Conservation (phyloP, 2,113 vertebrate genomes). For the Anser cygnoides region DNA sequence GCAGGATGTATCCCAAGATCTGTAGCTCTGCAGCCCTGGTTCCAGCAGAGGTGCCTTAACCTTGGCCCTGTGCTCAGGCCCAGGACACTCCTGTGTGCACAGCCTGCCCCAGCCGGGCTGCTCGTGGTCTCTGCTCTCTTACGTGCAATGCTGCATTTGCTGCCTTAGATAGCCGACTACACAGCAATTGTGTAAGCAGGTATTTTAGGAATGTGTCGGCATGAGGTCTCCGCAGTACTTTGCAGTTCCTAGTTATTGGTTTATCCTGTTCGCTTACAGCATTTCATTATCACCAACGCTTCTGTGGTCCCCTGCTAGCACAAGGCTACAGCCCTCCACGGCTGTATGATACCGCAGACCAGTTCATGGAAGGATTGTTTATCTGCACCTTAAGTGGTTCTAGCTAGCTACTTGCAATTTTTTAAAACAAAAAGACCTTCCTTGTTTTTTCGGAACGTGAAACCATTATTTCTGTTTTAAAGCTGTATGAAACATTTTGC, state of each 20-base stretch:
- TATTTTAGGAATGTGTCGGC: rapidly evolving
- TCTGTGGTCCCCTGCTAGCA: neutral
- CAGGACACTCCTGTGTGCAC: rapidly evolving
- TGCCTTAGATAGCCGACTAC: neutral
- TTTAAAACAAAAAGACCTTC: neutral
- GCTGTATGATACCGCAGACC: rapidly evolving
- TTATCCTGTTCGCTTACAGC: neutral
- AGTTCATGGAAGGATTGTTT: neutral
- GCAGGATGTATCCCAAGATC: neutral
- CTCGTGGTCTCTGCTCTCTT: neutral
- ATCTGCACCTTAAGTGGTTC: neutral
- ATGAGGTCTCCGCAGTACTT: neutral
- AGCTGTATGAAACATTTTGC: neutral
- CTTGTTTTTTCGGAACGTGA: neutral
- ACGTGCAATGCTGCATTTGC: rapidly evolving
- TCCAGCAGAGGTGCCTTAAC: neutral
- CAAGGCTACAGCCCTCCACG: rapidly evolving
- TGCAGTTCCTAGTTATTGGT: neutral
- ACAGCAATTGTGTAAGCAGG: neutral
- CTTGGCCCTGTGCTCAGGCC: rapidly evolving
- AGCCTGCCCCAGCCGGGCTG: neutral
- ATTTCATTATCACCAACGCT: neutral
- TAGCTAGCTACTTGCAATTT: neutral
- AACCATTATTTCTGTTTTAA: neutral
- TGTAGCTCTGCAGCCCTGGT: rapidly evolving